phyloP scores from a whole-genome alignment of 2,888 invertebrate species.

The Polydrusus pterygomalis region DNA sequence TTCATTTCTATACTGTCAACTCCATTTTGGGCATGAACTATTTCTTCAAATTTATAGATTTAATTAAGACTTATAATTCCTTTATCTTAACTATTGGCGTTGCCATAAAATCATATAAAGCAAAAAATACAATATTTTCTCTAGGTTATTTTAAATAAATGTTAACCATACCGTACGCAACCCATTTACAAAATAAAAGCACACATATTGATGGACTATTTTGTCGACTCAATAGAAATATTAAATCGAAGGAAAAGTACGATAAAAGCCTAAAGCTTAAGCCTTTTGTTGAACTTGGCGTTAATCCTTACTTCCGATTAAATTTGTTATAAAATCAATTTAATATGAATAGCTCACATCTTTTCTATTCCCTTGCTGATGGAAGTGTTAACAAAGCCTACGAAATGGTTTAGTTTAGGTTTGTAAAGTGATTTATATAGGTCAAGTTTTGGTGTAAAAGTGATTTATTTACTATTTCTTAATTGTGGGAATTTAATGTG shows the following conservation, averaged over 20 bases:
- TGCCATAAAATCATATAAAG: no score
- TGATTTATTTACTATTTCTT: neutral
- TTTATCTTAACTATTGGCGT: no score
- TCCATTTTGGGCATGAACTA: no score
- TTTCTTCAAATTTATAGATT: no score
- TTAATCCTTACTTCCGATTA: conserved; percentile 61
- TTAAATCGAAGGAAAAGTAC: conserved; percentile 37
- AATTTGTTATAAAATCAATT: conserved; percentile 60
- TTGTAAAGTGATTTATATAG: conserved; percentile 7
- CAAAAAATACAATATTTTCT: neutral
- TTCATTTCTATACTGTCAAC: no score
- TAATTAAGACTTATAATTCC: no score
- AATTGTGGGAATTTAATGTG: conserved; percentile 1
- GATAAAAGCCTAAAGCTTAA: conserved; percentile 53
- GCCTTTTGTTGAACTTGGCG: conserved; percentile 59
- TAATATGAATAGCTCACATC: conserved; percentile 31
- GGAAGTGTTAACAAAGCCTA: conserved; percentile 4
- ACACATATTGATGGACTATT: conserved; percentile 40
- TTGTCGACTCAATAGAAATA: conserved; percentile 34
- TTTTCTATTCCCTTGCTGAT: conserved; percentile 20
- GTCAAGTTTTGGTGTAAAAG: neutral
- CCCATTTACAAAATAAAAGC: conserved; percentile 19
- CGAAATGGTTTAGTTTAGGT: conserved; percentile 10
- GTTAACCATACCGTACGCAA: neutral
- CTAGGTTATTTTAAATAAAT: neutral